phyloP scores from a whole-genome alignment of 2,888 invertebrate species.

The Pristionchus mayeri region DNA sequence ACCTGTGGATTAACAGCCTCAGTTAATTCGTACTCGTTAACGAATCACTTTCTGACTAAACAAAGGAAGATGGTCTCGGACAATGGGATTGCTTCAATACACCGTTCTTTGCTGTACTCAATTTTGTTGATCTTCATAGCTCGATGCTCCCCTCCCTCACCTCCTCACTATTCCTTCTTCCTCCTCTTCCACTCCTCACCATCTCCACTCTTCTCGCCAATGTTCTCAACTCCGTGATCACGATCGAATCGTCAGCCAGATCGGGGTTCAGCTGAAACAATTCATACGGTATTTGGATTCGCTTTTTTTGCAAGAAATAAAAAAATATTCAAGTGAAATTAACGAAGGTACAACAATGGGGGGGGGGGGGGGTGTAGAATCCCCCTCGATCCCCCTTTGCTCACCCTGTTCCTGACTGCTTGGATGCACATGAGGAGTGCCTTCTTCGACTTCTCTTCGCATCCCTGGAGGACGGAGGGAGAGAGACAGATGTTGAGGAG shows the following conservation, averaged over 20 bases:
- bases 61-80: no score
- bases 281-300: neutral
- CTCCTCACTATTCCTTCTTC: conserved; percentile 14
- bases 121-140: no score
- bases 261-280: conserved; percentile 9
- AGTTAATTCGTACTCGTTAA: no score
- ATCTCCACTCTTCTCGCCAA: conserved; percentile 32
- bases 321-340: no score
- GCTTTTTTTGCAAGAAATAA: no score
- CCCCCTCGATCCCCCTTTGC: neutral
- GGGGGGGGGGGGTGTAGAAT: no score
- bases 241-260: conserved; percentile 28
- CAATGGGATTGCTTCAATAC: no score
- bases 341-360: no score
- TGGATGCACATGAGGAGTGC: neutral
- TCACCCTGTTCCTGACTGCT: neutral
- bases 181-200: neutral
- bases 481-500: neutral
- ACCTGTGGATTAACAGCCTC: neutral
- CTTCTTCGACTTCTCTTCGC: neutral
- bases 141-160: neutral
- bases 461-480: neutral
- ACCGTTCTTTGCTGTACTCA: no score
- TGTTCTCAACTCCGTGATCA: neutral
- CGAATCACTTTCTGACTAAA: no score